Evolutionary conservation across 2,888 invertebrate species (phyloP).

Genomic region (Polydrusus pterygomalis): DNA sequence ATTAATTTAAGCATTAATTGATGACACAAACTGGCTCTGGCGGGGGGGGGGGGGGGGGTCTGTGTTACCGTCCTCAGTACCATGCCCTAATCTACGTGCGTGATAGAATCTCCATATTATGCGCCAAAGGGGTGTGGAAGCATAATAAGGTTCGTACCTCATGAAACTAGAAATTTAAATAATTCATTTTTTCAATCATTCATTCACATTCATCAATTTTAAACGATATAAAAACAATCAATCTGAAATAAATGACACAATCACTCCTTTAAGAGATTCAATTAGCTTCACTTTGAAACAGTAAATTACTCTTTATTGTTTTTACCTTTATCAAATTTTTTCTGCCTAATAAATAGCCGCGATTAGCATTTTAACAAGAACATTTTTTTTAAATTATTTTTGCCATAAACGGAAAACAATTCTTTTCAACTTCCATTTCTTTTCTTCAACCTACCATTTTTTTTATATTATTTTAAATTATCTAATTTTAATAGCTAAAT

Average conservation of each 20-base stretch:
- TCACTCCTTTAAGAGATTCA: constrained; percentile 10
- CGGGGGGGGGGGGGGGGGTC: too few species aligned
- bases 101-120: too few species aligned
- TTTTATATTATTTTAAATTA: constrained; percentile 22
- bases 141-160: too few species aligned
- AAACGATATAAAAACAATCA: not conserved
- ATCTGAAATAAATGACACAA: not conserved
- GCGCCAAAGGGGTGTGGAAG: too few species aligned
- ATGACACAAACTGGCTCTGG: too few species aligned
- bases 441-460: constrained; percentile 15
- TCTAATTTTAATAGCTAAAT: constrained; percentile 28
- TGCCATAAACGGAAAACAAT: constrained; percentile 2
- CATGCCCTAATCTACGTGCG: too few species aligned
- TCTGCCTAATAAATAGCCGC: not conserved
- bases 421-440: too few species aligned
- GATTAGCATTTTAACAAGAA: constrained; percentile 12
- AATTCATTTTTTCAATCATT: too few species aligned
- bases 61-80: too few species aligned
- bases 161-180: too few species aligned
- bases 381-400: constrained; percentile 5
- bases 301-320: constrained; percentile 15
- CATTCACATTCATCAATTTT: too few species aligned
- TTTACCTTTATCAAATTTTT: constrained; percentile 1
- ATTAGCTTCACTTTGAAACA: constrained; percentile 16
- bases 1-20: too few species aligned